These are phyloP conservation scores for Hormaphis cornu DNA, from an alignment of 1,140 invertebrate genomes.

Conservation along the genomic window DNA sequence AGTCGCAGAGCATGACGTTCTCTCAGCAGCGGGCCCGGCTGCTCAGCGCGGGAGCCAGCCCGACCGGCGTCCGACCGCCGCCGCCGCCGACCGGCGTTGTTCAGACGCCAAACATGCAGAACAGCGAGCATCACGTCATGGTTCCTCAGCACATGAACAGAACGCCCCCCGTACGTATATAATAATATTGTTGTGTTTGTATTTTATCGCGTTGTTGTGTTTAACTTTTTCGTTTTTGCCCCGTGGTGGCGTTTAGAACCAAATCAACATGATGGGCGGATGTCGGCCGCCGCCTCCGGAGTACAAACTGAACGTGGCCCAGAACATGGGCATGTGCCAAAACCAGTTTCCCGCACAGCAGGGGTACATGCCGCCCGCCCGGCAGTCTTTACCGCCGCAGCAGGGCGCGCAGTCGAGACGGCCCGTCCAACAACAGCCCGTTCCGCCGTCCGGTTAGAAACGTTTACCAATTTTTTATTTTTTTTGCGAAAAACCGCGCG, in stretches of 20 bases:
- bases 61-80: neutral
- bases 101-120: neutral
- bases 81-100: too few species aligned
- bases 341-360: neutral
- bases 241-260: neutral
- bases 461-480: neutral
- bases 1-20: conserved; percentile 18
- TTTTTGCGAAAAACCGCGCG: too few species aligned
- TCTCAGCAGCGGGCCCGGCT: conserved; percentile 12
- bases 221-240: neutral
- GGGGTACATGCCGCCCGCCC: conserved; percentile 13
- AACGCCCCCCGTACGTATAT: neutral
- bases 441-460: conserved; percentile 20
- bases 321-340: conserved; percentile 29
- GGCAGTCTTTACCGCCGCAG: neutral
- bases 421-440: conserved; percentile 17
- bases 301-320: conserved; percentile 11
- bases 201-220: neutral
- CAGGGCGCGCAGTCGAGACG: conserved; percentile 10
- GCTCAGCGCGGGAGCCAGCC: conserved; percentile 12
- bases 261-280: conserved; percentile 11
- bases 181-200: neutral
- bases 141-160: conserved; percentile 21
- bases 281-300: conserved; percentile 23
- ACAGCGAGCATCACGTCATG: conserved; percentile 18